Base-by-base conservation (phyloP, 2,113 vertebrate species). In the Oriolus oriolus region DNA sequence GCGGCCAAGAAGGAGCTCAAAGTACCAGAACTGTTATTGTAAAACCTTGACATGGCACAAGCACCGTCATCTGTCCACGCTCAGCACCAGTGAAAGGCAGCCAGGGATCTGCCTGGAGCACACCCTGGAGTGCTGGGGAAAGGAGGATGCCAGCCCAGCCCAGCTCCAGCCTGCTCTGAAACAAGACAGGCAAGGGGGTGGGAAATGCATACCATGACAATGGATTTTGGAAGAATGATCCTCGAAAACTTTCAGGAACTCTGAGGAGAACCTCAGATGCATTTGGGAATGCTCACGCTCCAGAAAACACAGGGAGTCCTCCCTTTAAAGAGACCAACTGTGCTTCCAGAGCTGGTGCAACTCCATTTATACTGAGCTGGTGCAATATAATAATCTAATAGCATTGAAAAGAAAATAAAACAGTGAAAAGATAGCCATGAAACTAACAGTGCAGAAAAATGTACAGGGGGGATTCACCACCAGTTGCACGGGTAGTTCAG, bases 221-320 rank as follows among this genome's bases (percentile, higher is more conserved):
- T 0, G 2, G 31, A 8, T 33, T 47, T 60, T 19, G 50, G 56
- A 80, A 75, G 15, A 66, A 31, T 1, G 9, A 11, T 28, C 27
- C 61, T 63, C 1, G 2, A 82, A 91, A 83, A 54, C 28, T 57
- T 76, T 9, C 26, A 57, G 22, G 44, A 73, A 33, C 47, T 56
- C 60, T 54, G 44, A 81, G 52, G 22, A 60, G 66, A 80, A 56
- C 33, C 8, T 90, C 31, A 60, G 28, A 66, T 24, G 13, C 10
- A 7, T 1, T 44, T 42, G 14, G 66, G 28, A 71, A 39, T 35
- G n/a, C 3, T 37, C 41, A 8, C 21, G 22, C 6, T 33, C 57
- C 42, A 52, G 41, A 60, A 74, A 13, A 19, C 0, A 0, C 4
- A 57, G 39, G 22, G 41, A 77, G 45, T n/a, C 35, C 30, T 42